Percentiles rank a stretch among this genome's conserved stretches.
phyloP scores from a whole-genome alignment of 2,797 vertebrate species.

The Pangasius sanitwongsei region DNA sequence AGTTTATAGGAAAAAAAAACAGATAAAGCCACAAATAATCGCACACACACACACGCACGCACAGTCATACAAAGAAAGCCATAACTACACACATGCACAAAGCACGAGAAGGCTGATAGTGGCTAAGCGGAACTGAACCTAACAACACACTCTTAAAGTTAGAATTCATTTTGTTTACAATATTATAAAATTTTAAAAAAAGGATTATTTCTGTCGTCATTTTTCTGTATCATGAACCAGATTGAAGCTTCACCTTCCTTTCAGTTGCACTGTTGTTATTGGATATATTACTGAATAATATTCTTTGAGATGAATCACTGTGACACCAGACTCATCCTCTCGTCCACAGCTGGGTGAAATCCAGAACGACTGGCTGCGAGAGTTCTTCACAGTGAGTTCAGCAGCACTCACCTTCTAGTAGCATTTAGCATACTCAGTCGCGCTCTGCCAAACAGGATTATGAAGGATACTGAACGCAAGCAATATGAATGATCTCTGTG shows the following conservation, averaged over 20 bases:
- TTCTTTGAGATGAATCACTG: slow-evolving; percentile 19
- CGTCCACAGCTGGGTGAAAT: slow-evolving; percentile 75
- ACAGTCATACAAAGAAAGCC: background rate
- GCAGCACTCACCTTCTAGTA: background rate
- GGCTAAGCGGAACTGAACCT: background rate
- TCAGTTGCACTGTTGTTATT: background rate
- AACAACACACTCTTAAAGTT: background rate
- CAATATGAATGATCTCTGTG: background rate
- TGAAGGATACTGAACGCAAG: background rate
- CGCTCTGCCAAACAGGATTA: background rate
- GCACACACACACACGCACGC: background rate
- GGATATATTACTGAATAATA: background rate
- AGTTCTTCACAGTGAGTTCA: slow-evolving; percentile 76
- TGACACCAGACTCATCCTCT: slow-evolving; percentile 33
- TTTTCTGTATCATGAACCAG: background rate
- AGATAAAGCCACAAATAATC: slow-evolving; percentile 9
- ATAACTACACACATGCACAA: background rate
- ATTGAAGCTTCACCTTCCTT: background rate
- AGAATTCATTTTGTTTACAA: background rate
- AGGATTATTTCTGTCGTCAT: background rate
- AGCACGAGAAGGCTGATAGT: background rate
- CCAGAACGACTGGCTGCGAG: slow-evolving; percentile 79
- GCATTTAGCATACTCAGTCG: background rate
- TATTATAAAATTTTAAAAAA: background rate
- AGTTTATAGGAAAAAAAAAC: background rate